Evolutionary conservation across 2,113 vertebrate species (phyloP).

Genomic region (Percopsis transmontana): DNA sequence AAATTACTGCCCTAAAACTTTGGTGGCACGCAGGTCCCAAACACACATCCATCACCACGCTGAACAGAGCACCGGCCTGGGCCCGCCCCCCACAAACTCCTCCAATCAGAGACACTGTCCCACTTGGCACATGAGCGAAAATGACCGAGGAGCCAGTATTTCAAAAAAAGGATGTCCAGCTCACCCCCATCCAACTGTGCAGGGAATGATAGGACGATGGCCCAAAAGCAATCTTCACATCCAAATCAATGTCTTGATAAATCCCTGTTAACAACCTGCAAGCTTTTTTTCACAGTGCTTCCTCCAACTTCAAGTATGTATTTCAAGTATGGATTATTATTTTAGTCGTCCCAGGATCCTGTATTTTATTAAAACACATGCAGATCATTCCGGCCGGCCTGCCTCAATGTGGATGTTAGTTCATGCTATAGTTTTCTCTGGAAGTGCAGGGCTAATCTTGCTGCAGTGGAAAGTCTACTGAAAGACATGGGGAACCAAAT

Average conservation of each 20-base stretch:
- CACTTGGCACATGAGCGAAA: slow-evolving; percentile 30
- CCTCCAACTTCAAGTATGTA: neutral
- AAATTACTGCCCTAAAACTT: slow-evolving; percentile 65
- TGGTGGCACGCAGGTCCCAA: slow-evolving; percentile 28
- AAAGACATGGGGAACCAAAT: slow-evolving; percentile 1
- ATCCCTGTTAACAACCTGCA: slow-evolving; percentile 4
- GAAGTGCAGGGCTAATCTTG: slow-evolving; percentile 18
- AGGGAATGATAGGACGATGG: slow-evolving; percentile 10
- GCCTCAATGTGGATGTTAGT: slow-evolving; percentile 18
- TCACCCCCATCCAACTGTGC: neutral
- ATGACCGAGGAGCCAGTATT: slow-evolving; percentile 49
- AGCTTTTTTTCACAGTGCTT: neutral
- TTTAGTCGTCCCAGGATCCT: neutral
- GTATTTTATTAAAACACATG: neutral
- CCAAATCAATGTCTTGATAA: slow-evolving; percentile 40
- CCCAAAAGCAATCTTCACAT: slow-evolving; percentile 32
- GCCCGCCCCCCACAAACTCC: slow-evolving; percentile 25
- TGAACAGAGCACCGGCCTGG: slow-evolving; percentile 14
- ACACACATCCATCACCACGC: slow-evolving; percentile 57
- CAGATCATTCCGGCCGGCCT: neutral
- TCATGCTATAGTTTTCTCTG: neutral
- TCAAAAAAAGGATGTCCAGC: slow-evolving; percentile 7
- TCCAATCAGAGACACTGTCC: slow-evolving; percentile 20
- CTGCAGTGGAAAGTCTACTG: slow-evolving; percentile 11
- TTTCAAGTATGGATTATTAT: neutral